Percentiles rank a stretch among this genome's conserved stretches.
phyloP scores from a whole-genome alignment of 2,797 vertebrate genomes.

The Acanthurus leucopareius region DNA sequence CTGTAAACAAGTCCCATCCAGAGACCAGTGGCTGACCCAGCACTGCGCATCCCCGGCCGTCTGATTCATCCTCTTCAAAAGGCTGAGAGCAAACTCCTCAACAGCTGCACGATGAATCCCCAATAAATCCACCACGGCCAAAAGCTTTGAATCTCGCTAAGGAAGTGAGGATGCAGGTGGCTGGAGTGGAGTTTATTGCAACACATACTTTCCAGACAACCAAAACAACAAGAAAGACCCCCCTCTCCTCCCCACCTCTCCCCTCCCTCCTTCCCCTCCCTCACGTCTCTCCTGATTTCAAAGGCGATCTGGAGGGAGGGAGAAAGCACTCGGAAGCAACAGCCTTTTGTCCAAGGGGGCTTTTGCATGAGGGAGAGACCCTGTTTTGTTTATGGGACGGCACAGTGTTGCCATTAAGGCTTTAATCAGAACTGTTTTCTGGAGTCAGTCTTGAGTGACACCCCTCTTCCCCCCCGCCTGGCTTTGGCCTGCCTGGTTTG shows the following conservation, averaged over 20 bases:
- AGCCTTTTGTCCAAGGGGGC: slow-evolving; percentile 65
- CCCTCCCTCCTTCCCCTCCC: slow-evolving; percentile 14
- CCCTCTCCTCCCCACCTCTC: background rate
- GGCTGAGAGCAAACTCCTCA: slow-evolving; percentile 55
- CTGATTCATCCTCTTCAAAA: slow-evolving; percentile 76
- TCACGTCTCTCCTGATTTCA: slow-evolving; percentile 64
- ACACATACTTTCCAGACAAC: slow-evolving; percentile 77
- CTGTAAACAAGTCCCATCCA: slow-evolving; percentile 80
- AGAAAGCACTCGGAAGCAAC: slow-evolving; percentile 72
- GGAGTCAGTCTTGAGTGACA: slow-evolving; percentile 65
- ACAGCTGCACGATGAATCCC: slow-evolving; percentile 76
- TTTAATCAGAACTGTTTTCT: slow-evolving; percentile 78
- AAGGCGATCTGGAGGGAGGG: slow-evolving; percentile 64
- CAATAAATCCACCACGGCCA: slow-evolving; percentile 70
- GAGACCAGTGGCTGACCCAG: slow-evolving; percentile 55
- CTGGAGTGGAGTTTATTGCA: slow-evolving; percentile 74
- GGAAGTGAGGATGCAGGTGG: slow-evolving; percentile 81
- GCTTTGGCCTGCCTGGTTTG: slow-evolving; percentile 24
- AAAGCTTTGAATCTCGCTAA: slow-evolving; percentile 68
- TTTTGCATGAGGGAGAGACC: slow-evolving; percentile 57
- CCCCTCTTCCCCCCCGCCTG: slow-evolving; percentile 14
- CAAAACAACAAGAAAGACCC: slow-evolving; percentile 72
- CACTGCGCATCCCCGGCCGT: slow-evolving; percentile 64
- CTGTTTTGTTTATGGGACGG: slow-evolving; percentile 74
- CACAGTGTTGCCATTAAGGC: slow-evolving; percentile 73